Evolutionary conservation across 2,797 vertebrate species (phyloP).

Genomic region (Enteromius paludinosus): DNA sequence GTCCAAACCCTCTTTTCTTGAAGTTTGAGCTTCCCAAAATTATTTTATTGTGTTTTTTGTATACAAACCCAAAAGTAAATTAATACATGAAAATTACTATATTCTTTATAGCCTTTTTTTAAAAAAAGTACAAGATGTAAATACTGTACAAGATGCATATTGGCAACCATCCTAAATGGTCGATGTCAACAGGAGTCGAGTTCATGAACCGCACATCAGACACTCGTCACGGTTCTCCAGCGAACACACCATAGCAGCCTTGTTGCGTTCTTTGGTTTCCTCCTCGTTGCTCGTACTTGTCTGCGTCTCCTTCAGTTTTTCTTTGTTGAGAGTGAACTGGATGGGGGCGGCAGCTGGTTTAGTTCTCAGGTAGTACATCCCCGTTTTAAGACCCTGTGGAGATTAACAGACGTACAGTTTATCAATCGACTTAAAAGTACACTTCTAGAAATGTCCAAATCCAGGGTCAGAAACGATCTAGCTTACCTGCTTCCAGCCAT

Average conservation of each 20-base stretch:
- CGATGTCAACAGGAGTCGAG: not conserved
- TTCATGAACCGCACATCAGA: constrained; percentile 94
- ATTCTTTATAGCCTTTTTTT: not conserved
- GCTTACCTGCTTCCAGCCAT: constrained; percentile 92
- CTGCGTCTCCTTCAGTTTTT: constrained; percentile 86
- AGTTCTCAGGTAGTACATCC: constrained; percentile 97
- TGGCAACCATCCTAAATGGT: not conserved
- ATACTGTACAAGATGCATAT: constrained; percentile 22
- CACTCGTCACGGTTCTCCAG: constrained; percentile 95
- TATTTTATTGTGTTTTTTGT: not conserved
- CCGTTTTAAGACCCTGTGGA: constrained; percentile 92
- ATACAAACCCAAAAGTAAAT: not conserved
- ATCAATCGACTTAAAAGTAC: not conserved
- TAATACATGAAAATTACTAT: constrained; percentile 17
- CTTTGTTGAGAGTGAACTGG: constrained; percentile 98
- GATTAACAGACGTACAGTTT: not conserved
- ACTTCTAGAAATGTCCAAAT: not conserved
- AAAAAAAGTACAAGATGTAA: constrained; percentile 5
- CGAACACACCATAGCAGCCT: constrained; percentile 95
- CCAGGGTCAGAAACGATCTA: not conserved
- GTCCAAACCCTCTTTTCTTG: not conserved
- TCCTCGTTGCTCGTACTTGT: constrained; percentile 68
- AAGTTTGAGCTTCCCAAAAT: not conserved
- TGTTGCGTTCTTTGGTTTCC: constrained; percentile 88
- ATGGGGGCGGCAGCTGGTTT: constrained; percentile 97